Base-by-base conservation (phyloP, 1,140 invertebrate species). In the Fopius arisanus region DNA sequence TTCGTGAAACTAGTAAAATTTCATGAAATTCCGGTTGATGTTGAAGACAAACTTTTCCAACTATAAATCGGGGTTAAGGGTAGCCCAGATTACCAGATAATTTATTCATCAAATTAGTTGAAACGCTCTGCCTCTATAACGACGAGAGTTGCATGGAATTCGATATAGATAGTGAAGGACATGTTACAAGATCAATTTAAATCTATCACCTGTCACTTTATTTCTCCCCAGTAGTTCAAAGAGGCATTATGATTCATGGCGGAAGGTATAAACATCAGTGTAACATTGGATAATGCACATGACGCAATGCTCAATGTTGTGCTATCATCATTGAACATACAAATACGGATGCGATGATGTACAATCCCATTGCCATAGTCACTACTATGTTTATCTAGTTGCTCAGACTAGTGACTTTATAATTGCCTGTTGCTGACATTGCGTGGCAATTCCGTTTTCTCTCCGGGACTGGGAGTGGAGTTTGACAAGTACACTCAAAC, bases 381-480 rank as follows among this genome's bases (percentile, higher is more conserved):
- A 59, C 23, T 26, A 26, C 54, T 26, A 7, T 59, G 54, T 59
- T 59, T 59, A 59, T 59, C 21, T 23, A 14, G 21, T 26, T 26
- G 19, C 23, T 59, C 54, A 59, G 23, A 59, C 23, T 59, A 23
- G 54, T 59, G 54, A 59, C 21, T 59, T 23, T 26, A 59, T 59
- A 12, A 40, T 68, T 43, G 31, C 7, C 37, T 16, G 72, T 28
- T 74, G 28, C 72, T 68, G 51, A 72, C 69, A 48, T 48, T 48
- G 43, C 73, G 70, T 72, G 72, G 78, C 73, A 37, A 19, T 23
- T 63, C 43, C 69, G 33, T 70, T 40, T 62, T 37, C 69, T 19
- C 31, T 62, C 74, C 71, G 75, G 62, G 75, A 74, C 75, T 76
- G 77, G 80, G 81, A 84, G 84, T 85, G 85, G 83, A 80, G 84